Percentiles rank a stretch among this genome's conserved stretches.
Conservation (phyloP, 30 jellyfish, hydroid and myxozoan species). For the Hydractinia symbiolongicarpus region DNA sequence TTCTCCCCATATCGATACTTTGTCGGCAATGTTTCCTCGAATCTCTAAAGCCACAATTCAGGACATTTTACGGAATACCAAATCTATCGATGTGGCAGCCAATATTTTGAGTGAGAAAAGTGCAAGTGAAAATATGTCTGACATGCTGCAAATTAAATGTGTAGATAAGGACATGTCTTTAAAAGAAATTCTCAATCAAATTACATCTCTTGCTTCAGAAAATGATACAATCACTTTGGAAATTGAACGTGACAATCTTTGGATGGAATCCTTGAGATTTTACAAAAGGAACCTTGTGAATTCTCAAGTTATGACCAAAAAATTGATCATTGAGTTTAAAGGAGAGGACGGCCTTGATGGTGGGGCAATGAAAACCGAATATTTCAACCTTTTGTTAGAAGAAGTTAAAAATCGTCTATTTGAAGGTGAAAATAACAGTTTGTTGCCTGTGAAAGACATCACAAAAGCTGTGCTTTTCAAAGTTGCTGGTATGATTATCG, state of each 20-base stretch:
- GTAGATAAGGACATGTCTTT: too few relatives aligned
- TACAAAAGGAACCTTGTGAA: slow-evolving; percentile 4
- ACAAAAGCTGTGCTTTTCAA: slow-evolving; percentile 11
- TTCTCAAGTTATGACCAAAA: not conserved
- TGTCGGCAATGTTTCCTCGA: too few relatives aligned
- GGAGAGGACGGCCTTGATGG: slow-evolving; percentile 22
- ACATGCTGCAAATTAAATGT: too few relatives aligned
- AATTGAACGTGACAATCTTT: slow-evolving; percentile 11
- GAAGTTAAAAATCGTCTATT: slow-evolving; percentile 8
- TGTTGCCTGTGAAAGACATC: slow-evolving; percentile 8
- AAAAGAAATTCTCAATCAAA: too few relatives aligned
- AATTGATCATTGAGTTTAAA: slow-evolving; percentile 3
- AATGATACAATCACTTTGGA: not conserved
- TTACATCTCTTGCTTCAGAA: too few relatives aligned
- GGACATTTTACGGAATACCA: too few relatives aligned
- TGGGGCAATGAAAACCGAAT: slow-evolving; percentile 24
- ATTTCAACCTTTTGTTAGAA: slow-evolving; percentile 5
- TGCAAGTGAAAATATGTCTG: too few relatives aligned
- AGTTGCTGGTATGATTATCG: not conserved
- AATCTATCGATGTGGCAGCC: too few relatives aligned
- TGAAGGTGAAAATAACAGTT: slow-evolving; percentile 16
- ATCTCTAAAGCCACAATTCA: too few relatives aligned
- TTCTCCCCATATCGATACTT: too few relatives aligned
- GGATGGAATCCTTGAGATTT: slow-evolving; percentile 15
- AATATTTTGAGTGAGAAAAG: too few relatives aligned